Evolutionary conservation across 2,113 vertebrate species (phyloP), one percentile per base, ranked within the genome.

Genomic region (Melanerpes aurifrons): DNA sequence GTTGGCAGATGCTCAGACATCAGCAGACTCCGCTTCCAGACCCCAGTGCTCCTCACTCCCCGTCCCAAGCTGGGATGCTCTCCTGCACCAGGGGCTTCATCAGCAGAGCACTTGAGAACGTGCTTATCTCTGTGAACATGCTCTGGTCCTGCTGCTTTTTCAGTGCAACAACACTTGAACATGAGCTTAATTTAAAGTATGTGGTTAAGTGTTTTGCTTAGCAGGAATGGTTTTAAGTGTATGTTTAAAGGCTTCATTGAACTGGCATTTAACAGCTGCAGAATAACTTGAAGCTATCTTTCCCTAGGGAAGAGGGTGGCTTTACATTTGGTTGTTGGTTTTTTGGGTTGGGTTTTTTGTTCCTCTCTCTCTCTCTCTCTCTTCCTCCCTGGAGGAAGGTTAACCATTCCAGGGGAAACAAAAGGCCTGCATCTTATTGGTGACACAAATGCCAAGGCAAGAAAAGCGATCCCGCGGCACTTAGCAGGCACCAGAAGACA

Each of bases 261-360:
- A 19, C 89, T 59, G 77, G 77, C 77, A 84, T 91, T 92, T 47
- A 73, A 48, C 92, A 96, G 83, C 95, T 90, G 90, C 83, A 28
- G n/a, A 81, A 32, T 10, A 89, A 89, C 90, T 50, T 8, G 3
- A 61, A 66, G 35, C 56, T 19, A 59, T 26, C 50, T 53, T 75
- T 78, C 93, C 89, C 74, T 3, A 0, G 70, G 78, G 89, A 95
- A 15, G 11, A 89, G 26, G 43, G 6, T 12, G 69, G 56, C 2
- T 92, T 80, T 20, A 2, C 22, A 8, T 21, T 53, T 24, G 26
- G 56, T 53, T 50, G 48, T 40, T 40, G 10, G 50, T 6, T 24
- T 53, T 53, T 53, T 53, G 22, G 35, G 45, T 47, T 35, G 50
- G 21, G 22, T 53, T 25, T 53, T 53, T 50, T 25, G 7, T 10